These are phyloP conservation scores for Sebastes matsubarae DNA, from an alignment of 2,797 vertebrate species.

Conservation along the genomic window DNA sequence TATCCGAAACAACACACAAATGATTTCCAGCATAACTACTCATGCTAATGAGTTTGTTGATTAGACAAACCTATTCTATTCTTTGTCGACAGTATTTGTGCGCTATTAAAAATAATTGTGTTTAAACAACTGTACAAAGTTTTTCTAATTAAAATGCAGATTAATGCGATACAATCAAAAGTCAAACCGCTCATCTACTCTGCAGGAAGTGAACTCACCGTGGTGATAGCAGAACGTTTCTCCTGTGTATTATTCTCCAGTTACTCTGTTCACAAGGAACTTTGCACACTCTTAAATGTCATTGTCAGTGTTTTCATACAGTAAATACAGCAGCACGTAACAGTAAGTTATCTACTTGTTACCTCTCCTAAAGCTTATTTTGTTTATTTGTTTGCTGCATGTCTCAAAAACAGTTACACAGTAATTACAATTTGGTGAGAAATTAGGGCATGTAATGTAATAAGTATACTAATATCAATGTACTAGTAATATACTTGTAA, in stretches of 20 bases:
- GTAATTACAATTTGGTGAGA: background rate
- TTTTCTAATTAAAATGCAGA: background rate
- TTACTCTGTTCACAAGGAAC: no score
- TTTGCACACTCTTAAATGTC: background rate
- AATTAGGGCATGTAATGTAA: background rate
- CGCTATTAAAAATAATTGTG: background rate
- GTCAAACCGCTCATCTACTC: background rate
- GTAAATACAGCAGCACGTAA: background rate
- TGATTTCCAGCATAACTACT: background rate
- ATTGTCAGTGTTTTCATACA: background rate
- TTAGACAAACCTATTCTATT: background rate
- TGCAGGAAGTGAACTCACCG: background rate
- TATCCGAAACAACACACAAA: background rate
- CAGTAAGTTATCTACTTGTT: background rate
- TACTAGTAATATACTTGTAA: no score
- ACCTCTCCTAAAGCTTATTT: background rate
- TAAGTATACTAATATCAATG: no score
- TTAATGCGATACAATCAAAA: background rate
- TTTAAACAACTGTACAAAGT: background rate
- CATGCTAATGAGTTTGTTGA: background rate
- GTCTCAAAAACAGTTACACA: background rate
- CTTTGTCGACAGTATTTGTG: no score
- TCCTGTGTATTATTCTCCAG: no score
- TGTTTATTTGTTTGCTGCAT: no score
- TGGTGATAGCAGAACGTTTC: background rate